phyloP scores from a whole-genome alignment of 2,888 invertebrate species.

The Nomada flava region DNA sequence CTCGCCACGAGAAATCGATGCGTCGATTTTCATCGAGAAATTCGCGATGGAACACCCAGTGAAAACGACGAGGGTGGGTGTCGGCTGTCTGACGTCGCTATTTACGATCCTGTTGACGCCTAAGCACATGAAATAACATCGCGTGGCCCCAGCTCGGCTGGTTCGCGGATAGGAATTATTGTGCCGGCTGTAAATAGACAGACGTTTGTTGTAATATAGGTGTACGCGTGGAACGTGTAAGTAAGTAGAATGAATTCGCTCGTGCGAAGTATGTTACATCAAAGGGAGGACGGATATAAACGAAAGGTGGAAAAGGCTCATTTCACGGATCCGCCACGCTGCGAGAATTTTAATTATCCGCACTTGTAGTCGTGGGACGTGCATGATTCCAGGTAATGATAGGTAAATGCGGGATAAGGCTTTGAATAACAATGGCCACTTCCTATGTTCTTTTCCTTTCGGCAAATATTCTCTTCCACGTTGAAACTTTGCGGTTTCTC shows the following conservation, averaged over 20 bases:
- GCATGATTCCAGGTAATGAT: constrained; percentile 2
- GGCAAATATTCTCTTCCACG: neutral
- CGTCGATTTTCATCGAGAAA: constrained; percentile 18
- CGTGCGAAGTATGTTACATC: constrained; percentile 54
- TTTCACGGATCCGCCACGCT: constrained; percentile 2
- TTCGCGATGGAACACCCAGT: neutral
- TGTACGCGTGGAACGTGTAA: neutral
- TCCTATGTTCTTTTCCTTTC: neutral
- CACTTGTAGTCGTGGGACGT: neutral
- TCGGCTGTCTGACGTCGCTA: constrained; percentile 45
- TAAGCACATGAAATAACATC: constrained; percentile 71
- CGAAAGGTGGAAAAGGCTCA: constrained; percentile 16
- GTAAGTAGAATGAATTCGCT: constrained; percentile 55
- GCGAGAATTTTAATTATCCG: constrained; percentile 42
- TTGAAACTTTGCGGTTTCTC: neutral
- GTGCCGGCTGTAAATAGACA: constrained; percentile 53
- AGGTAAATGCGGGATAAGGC: constrained; percentile 1
- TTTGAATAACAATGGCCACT: constrained; percentile 12
- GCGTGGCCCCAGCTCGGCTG: constrained; percentile 60
- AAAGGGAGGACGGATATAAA: constrained; percentile 51
- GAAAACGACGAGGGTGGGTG: constrained; percentile 37
- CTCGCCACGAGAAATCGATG: neutral
- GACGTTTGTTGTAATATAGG: constrained; percentile 21
- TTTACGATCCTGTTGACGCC: constrained; percentile 66
- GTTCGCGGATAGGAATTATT: constrained; percentile 67